These are phyloP conservation scores for Sebastes aleutianus DNA, from an alignment of 2,797 vertebrate genomes.

Conservation along the genomic window DNA sequence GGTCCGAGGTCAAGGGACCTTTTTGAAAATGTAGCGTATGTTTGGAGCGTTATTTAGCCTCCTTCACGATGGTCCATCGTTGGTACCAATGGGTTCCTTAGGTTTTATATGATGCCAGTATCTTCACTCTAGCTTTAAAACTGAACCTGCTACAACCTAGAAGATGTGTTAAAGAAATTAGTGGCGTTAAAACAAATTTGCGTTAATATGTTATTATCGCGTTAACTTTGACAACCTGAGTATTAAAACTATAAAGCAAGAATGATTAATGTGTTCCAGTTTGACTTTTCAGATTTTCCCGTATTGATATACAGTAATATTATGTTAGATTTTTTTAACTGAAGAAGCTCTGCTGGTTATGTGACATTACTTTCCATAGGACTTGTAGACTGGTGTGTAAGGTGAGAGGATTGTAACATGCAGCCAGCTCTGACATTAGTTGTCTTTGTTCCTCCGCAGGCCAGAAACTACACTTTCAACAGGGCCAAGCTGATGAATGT, in stretches of 20 bases:
- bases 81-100: too few relatives aligned
- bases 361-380: background rate
- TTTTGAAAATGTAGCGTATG: too few relatives aligned
- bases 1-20: too few relatives aligned
- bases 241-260: background rate
- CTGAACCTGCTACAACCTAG: too few relatives aligned
- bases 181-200: too few relatives aligned
- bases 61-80: too few relatives aligned
- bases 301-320: too few relatives aligned
- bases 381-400: background rate
- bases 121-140: too few relatives aligned
- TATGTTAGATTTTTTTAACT: background rate
- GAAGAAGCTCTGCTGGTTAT: background rate
- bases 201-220: too few relatives aligned
- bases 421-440: background rate
- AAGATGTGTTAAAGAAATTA: too few relatives aligned
- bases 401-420: background rate
- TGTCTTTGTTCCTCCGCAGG: slow-evolving; percentile 62
- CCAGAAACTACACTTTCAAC: slow-evolving; percentile 84
- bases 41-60: too few relatives aligned
- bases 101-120: background rate
- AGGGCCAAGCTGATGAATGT: slow-evolving; percentile 86
- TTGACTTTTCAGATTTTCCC: background rate
- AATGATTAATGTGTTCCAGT: background rate
- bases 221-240: too few relatives aligned